Base-by-base conservation (phyloP, 2,113 vertebrate genomes). In the Balaenoptera acutorostrata region DNA sequence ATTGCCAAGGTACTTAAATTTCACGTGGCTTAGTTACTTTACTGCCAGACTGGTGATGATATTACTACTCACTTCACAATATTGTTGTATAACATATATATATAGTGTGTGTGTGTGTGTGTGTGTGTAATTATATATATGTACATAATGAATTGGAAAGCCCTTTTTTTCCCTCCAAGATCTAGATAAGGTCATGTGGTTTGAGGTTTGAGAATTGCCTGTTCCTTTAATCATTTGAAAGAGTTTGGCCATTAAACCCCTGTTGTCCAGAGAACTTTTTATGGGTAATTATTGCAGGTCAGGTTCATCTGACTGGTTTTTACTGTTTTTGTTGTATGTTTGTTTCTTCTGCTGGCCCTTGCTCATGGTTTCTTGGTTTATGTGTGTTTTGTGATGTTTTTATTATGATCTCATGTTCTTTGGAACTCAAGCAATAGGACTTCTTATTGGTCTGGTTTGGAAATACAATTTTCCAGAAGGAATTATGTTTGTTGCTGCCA, bases 161-260 rank as follows among this genome's bases (percentile, higher is more conserved):
- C 7, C 59, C 17, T 36, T 36, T 68, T 39, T 44, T 46, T 6
- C 18, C 8, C 25, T 82, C 27, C 0, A 78, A 39, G 12, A 44
- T 93, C 31, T 66, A 66, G 59, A 83, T 81, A 31, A 89, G 41
- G 36, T 46, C 3, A 33, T 44, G 2, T 31, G 41, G 6, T 36
- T 46, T 78, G 49, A 77, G 49, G 33, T 81, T 81, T 78, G 33
- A 92, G 21, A 78, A 88, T 25, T 83, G 41, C 31, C 21, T 80
- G 0, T 95, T 90, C 31, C 69, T 74, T 97, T 80, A 96, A 86
- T 85, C 1, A 82, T 75, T 64, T 71, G 18, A 74, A 74, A 71
- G n/a, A 52, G 21, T 41, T 74, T 25, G 0, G 6, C 12, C 66
- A 63, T 63, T 88, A 93, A 93, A 55, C 11, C 14, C 55, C 7